Base-by-base conservation (phyloP, 2,888 invertebrate genomes). In the Aspidapion aeneum region DNA sequence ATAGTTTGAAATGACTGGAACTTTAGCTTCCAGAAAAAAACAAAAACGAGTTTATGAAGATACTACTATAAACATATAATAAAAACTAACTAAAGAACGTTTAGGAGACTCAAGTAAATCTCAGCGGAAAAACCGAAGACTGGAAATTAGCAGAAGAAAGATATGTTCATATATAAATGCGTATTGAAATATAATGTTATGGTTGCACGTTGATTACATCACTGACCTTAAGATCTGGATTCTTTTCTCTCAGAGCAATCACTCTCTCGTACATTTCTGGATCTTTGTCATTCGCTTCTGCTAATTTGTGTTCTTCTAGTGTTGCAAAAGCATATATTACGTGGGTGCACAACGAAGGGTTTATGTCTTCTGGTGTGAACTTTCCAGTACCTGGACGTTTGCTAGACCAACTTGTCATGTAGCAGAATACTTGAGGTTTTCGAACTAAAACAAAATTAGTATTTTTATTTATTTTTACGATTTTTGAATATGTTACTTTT, bases 341-440 rank as follows among this genome's bases (percentile, higher is more conserved):
- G 79, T 98, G 97, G 0, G 97, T 97, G 79, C 98, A 98, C 0
- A 97, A 87, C 16, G 85, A 86, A 0, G 96, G 85, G 75, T 96
- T 93, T 51, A 98, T 88, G 77, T 95, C 90, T 71, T 94, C 94
- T 0, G 97, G 96, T 65, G 86, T 87, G 81, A 95, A 98, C 76
- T 91, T 91, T 12, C 95, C 96, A 1, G 88, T 85, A 61, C 94
- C 93, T 0, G 93, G 93, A 60, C 97, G 86, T 79, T 96, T 96
- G 66, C 93, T 89, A 0, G 97, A 94, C 97, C 98, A 98, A 73
- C 94, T 97, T 1, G 98, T 97, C 78, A 96, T 86, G 80, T 98
- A 98, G 80, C 98, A 98, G 74, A 97, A 90, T 1, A 95, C 89
- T 82, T 93, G 92, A 0, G 94, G 90, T 57, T 90, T 89, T 52